These are phyloP conservation scores for Agriotes lineatus DNA, from an alignment of 2,888 invertebrate species.

Conservation along the genomic window DNA sequence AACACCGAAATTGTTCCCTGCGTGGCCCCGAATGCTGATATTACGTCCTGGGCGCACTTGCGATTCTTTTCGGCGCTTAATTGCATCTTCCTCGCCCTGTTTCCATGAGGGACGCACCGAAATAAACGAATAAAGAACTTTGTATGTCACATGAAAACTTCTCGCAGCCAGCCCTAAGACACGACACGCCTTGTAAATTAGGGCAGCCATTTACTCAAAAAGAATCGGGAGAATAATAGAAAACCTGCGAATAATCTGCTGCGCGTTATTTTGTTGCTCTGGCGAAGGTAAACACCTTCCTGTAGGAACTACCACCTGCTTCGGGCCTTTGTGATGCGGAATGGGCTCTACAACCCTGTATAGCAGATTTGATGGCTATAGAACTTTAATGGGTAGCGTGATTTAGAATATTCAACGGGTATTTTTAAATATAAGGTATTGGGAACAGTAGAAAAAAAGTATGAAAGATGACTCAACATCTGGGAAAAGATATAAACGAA, in stretches of 20 bases:
- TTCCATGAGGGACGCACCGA: slow-evolving; percentile 9
- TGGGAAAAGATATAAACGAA: too few species aligned
- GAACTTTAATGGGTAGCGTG: too few species aligned
- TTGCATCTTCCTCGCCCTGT: slow-evolving; percentile 19
- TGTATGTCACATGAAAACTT: slow-evolving; percentile 10
- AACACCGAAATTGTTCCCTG: slow-evolving; percentile 24
- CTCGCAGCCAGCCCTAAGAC: background rate
- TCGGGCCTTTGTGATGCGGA: too few species aligned
- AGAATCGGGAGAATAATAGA: background rate
- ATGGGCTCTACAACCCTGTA: too few species aligned
- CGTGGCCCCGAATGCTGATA: slow-evolving; percentile 18
- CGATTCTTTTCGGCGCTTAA: slow-evolving; percentile 30
- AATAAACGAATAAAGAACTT: slow-evolving; percentile 19
- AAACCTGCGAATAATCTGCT: background rate
- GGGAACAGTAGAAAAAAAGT: too few species aligned
- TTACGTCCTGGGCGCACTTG: slow-evolving; percentile 20
- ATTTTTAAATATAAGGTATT: too few species aligned
- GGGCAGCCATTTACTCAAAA: background rate
- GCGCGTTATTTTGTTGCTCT: too few species aligned
- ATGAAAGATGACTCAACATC: too few species aligned
- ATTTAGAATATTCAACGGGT: too few species aligned
- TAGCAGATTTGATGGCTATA: too few species aligned
- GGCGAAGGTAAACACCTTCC: too few species aligned
- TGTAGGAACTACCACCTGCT: too few species aligned
- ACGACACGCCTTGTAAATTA: background rate